These are phyloP conservation scores for Nettapus auritus DNA, from an alignment of 2,113 vertebrate species.

Conservation along the genomic window DNA sequence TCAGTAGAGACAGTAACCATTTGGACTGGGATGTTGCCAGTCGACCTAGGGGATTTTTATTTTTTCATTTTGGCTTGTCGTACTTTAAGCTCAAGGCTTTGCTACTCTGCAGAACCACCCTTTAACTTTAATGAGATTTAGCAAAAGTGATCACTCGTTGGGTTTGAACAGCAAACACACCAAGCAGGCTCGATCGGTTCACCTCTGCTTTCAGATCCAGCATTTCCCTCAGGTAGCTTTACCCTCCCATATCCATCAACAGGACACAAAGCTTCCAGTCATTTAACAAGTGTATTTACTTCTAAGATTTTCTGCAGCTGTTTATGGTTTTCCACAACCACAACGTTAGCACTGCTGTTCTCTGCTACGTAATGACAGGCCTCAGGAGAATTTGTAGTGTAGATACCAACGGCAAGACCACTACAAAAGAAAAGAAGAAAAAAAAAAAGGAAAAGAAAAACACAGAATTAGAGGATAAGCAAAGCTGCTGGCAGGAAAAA, in stretches of 20 bases:
- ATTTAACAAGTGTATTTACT: slow-evolving; percentile 68
- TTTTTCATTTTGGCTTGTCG: background rate
- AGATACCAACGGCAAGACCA: slow-evolving; percentile 92
- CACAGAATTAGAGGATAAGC: background rate
- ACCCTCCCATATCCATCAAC: background rate
- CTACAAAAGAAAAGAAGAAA: slow-evolving; percentile 60
- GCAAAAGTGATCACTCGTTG: background rate
- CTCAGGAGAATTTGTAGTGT: slow-evolving; percentile 90
- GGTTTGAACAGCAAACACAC: background rate
- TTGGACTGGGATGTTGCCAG: background rate
- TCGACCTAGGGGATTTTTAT: background rate
- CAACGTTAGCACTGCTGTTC: slow-evolving; percentile 84
- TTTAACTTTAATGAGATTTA: background rate
- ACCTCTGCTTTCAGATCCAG: background rate
- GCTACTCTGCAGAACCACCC: background rate
- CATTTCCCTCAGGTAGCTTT: background rate
- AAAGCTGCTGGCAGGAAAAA: background rate
- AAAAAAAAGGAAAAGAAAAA: background rate
- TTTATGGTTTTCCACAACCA: slow-evolving; percentile 90
- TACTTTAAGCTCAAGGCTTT: background rate
- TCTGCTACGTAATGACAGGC: slow-evolving; percentile 88
- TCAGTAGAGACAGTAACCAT: background rate
- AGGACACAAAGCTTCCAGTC: background rate
- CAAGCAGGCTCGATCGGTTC: accelerated
- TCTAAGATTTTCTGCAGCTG: slow-evolving; percentile 92